Percentiles rank a stretch among this genome's conserved stretches.
phyloP scores from a whole-genome alignment of 2,888 invertebrate genomes.

The Erpobdella octoculata region DNA sequence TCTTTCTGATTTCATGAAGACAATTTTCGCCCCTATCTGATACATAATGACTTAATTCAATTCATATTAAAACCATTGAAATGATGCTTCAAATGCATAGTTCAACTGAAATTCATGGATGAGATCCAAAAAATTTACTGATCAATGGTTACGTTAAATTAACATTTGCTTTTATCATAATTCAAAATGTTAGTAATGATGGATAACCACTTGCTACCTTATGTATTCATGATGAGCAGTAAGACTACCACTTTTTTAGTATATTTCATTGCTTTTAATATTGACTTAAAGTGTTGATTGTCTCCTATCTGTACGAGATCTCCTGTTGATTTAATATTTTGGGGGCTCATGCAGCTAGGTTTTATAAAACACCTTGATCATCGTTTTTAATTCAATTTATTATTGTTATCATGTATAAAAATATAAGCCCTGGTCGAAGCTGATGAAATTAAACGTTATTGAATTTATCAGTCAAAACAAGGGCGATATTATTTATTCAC shows the following conservation, averaged over 20 bases:
- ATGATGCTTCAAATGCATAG: slow-evolving; percentile 25
- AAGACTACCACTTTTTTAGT: neutral
- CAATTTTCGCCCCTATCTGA: slow-evolving; percentile 25
- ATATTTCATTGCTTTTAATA: neutral
- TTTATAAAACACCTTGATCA: too few species aligned
- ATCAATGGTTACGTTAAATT: neutral
- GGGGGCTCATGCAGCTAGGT: too few species aligned
- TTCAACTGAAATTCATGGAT: slow-evolving; percentile 17
- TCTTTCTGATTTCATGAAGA: slow-evolving; percentile 13
- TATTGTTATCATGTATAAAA: neutral
- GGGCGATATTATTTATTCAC: neutral
- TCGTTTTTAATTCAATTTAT: neutral
- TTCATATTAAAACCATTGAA: neutral
- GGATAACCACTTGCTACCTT: slow-evolving; percentile 4
- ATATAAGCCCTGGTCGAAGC: slow-evolving; percentile 10
- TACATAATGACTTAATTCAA: neutral
- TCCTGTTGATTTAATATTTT: too few species aligned
- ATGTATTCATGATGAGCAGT: neutral
- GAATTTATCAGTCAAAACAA: slow-evolving; percentile 11
- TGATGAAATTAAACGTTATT: neutral
- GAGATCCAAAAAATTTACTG: neutral
- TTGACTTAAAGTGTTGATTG: too few species aligned
- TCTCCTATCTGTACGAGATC: too few species aligned
- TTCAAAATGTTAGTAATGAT: slow-evolving; percentile 9
- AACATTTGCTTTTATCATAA: neutral